These are phyloP conservation scores for Pachycephala philippinensis DNA, from an alignment of 2,113 vertebrate species.

Conservation along the genomic window DNA sequence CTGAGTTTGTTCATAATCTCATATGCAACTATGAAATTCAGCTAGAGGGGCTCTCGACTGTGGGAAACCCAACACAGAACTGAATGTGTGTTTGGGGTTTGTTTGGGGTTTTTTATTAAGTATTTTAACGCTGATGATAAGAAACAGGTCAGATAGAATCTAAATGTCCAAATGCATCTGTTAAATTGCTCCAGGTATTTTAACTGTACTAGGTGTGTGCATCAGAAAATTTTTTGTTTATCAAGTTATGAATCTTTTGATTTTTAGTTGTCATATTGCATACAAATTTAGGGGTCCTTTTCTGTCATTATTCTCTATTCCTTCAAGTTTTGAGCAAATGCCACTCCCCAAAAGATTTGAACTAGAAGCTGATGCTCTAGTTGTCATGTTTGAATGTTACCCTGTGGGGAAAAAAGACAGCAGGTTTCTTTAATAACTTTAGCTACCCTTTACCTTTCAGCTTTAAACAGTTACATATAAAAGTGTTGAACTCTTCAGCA, in stretches of 20 bases:
- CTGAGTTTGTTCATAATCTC: background rate
- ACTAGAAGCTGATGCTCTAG: background rate
- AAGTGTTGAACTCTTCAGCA: background rate
- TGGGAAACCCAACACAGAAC: background rate
- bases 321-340: constrained; percentile 6
- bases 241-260: background rate
- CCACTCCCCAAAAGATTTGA: background rate
- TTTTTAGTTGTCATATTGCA: background rate
- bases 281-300: background rate
- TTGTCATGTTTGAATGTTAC: background rate
- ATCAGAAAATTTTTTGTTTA: background rate
- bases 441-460: constrained; percentile 23
- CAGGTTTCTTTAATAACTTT: background rate
- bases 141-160: background rate
- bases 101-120: background rate
- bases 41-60: background rate
- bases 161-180: background rate
- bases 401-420: background rate
- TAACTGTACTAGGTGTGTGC: background rate
- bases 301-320: background rate
- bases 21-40: background rate
- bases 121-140: background rate
- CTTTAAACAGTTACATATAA: background rate
- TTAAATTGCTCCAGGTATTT: background rate
- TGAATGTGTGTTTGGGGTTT: background rate